Evolutionary conservation across 2,113 vertebrate genomes (phyloP).

Genomic region (pig (Sus scrofa)): T2T-Sscrofa CM000812.6:166458501-166459000

Average conservation of each 20-base stretch:
- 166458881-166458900: background rate
- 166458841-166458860: slow-evolving; percentile 1
- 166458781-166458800: slow-evolving; percentile 5
- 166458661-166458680: background rate
- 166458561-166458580: background rate
- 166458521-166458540: background rate
- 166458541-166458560: background rate
- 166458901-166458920: slow-evolving; percentile 6
- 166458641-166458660: background rate
- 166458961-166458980: background rate
- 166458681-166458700: background rate
- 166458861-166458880: background rate
- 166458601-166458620: background rate
- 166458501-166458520: background rate
- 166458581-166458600: background rate
- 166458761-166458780: background rate
- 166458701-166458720: background rate
- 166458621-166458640: background rate
- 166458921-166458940: background rate
- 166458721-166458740: background rate
- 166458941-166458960: background rate
- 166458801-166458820: slow-evolving; percentile 12
- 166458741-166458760: background rate
- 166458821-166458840: background rate
- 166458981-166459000: background rate